Base-by-base conservation (phyloP, 2,113 vertebrate genomes). In the Tylochromis polylepis region DNA sequence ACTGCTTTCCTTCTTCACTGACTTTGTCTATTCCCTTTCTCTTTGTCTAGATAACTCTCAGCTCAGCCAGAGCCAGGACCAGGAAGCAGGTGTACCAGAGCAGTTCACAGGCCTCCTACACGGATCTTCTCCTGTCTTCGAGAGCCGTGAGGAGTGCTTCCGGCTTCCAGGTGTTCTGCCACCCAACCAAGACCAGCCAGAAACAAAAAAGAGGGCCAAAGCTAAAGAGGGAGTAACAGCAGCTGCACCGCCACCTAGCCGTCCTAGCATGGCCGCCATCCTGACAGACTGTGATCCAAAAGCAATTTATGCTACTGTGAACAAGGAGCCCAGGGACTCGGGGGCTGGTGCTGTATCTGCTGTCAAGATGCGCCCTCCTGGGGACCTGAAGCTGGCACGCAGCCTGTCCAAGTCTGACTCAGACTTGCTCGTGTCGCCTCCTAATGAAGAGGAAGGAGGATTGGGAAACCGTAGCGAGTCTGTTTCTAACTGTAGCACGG, bases 331-430 rank as follows among this genome's bases (percentile, higher is more conserved):
- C 20, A 94, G 94, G 92, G 96, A 94, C 93, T 96, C 67, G 1
- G 96, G 96, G 90, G 95, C 95, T 41, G 96, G 94, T 90, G 95
- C 95, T 79, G 36, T 53, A 36, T 91, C 96, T 5, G 90, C 92
- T 41, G 94, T 92, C 88, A 96, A 96, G 89, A 95, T 91, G 91
- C 95, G 95, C 3, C 97, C 97, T 60, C 98, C 97, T 51, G 97
- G 98, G 0, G 98, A 99, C 95, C 97, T 99, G 87, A 98, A 98
- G 92, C 97, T 99, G 88, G 98, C 98, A 79, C 97, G 99, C 58
- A 99, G 98, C 92, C 96, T 99, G 90, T 99, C 99, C 11, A 99
- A 99, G 95, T 99, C 99, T 0, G 99, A 99, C 96, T 99, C 99
- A 0, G 98, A 99, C 95, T 95, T 99, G 80, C 97, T 99, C 85